Base-by-base conservation (phyloP, 2,113 vertebrate species). In the Strigops habroptila region DNA sequence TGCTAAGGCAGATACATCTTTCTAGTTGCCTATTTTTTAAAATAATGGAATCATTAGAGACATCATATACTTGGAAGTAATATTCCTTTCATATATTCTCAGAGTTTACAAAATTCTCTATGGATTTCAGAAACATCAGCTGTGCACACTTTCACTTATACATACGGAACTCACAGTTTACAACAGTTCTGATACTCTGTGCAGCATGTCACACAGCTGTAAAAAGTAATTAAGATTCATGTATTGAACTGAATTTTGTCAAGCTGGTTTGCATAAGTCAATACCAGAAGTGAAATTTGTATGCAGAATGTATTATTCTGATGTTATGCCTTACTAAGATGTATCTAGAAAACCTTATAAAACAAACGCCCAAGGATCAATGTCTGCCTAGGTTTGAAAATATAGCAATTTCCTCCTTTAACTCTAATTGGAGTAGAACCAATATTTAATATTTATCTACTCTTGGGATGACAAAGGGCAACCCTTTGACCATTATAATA, bases 131-230 rank as follows among this genome's bases (percentile, higher is more conserved):
- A 80, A 82, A 37, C 13, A 16, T 41, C 39, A 59, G 43, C n/a
- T 76, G 48, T 31, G 52, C 43, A 69, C 23, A 21, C 10, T 64
- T 51, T 18, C 49, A 39, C 3, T 64, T 57, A 14, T 17, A 53
- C 8, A 17, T 19, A 6, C 7, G 18, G 44, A 81, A 67, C 79
- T 55, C 39, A 30, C 13, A 79, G 51, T 12, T 60, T 49, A 16
- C 22, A 35, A 37, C 30, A 51, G 28, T 44, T 68, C 53, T 59
- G 39, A 27, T 27, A 41, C 28, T 60, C 39, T 15, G 49, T 5
- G 5, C 48, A 59, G 27, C 25, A 8, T 3, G 12, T 14, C 39
- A 25, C 0, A 8, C 5, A 49, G 49, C 16, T 19, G 11, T 2
- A 25, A 59, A 77, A 68, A 77, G 17, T 22, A 70, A 25, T 28